Base-by-base conservation (phyloP, 2,888 invertebrate species). In the Eledone cirrhosa region DNA sequence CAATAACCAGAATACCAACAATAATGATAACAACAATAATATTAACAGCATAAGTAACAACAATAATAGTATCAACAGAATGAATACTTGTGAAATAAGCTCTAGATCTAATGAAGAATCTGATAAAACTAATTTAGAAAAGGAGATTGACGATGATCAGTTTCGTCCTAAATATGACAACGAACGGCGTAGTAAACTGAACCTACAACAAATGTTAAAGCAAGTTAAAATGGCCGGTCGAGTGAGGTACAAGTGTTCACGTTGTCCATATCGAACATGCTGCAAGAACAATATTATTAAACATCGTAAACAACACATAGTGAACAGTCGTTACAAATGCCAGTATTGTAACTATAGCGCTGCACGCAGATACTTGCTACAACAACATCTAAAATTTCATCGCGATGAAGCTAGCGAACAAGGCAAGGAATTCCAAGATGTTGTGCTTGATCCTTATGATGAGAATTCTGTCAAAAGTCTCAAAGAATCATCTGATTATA, bases 331-430 rank as follows among this genome's bases (percentile, higher is more conserved):
- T 48, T 87, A 84, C 79, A 82, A 84, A 33, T 88, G 88, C 80
- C 82, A 81, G 29, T 78, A 82, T 14, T 88, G 88, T 79, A 84
- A 84, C 65, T 88, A 86, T 80, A 86, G 86, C 78, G 86, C 86
- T 2, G 84, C 83, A 1, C 80, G 85, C 74, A 83, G 83, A 7
- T 84, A 80, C 31, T 80, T 87, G 22, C 81, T 87, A 33, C 83
- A 84, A 72, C 85, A 87, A 75, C 88, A 88, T 78, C 80, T 87
- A 48, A 82, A 84, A 29, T 86, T 84, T 48, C 88, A 87, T 77
- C 79, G 83, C 24, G 80, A 78, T 31, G 80, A 81, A 4, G 80
- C 80, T 41, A 59, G 41, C 48, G 67, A 80, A 19, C 80, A 83
- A 27, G 81, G 80, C 22, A 83, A 82, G n/a, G 80, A 80, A 67